Percentiles rank a stretch among this genome's conserved stretches.
These are phyloP conservation scores for Physella acuta DNA, from an alignment of 1,140 invertebrate species.

Conservation along the genomic window DNA sequence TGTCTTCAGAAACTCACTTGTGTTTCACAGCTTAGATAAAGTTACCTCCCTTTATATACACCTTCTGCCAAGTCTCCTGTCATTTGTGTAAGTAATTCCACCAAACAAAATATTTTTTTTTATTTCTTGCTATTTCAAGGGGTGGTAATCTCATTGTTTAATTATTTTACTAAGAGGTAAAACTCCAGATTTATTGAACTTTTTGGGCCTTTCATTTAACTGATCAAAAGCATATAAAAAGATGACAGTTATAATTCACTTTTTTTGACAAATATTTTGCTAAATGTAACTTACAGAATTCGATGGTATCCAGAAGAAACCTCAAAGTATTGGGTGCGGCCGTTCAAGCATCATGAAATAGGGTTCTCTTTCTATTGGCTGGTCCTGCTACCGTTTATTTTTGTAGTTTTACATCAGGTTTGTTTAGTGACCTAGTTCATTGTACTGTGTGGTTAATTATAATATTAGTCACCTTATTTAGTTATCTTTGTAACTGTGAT, in stretches of 20 bases:
- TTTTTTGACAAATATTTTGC: too few relatives aligned
- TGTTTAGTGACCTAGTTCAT: too few relatives aligned
- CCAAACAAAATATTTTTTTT: too few relatives aligned
- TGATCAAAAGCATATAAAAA: too few relatives aligned
- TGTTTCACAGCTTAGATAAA: conserved; percentile 51
- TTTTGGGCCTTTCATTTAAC: too few relatives aligned
- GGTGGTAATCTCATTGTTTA: too few relatives aligned
- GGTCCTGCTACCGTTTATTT: conserved; percentile 37
- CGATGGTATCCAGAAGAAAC: conserved; percentile 44
- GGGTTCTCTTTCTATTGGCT: conserved; percentile 36
- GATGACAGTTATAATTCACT: too few relatives aligned
- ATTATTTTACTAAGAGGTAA: too few relatives aligned
- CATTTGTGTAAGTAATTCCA: conserved; percentile 50
- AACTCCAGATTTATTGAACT: too few relatives aligned
- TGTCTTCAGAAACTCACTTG: conserved; percentile 51
- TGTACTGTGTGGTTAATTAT: too few relatives aligned
- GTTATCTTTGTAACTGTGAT: neutral
- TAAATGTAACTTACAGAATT: conserved; percentile 40
- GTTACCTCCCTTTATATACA: conserved; percentile 54
- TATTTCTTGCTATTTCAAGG: too few relatives aligned
- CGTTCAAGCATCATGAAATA: conserved; percentile 30
- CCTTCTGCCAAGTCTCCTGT: conserved; percentile 43
- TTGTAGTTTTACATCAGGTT: conserved; percentile 45
- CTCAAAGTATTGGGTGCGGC: conserved; percentile 39
- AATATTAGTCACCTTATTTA: too few relatives aligned